These are phyloP conservation scores for Lucinisca nassula DNA, from an alignment of 2,888 invertebrate genomes.

Conservation along the genomic window DNA sequence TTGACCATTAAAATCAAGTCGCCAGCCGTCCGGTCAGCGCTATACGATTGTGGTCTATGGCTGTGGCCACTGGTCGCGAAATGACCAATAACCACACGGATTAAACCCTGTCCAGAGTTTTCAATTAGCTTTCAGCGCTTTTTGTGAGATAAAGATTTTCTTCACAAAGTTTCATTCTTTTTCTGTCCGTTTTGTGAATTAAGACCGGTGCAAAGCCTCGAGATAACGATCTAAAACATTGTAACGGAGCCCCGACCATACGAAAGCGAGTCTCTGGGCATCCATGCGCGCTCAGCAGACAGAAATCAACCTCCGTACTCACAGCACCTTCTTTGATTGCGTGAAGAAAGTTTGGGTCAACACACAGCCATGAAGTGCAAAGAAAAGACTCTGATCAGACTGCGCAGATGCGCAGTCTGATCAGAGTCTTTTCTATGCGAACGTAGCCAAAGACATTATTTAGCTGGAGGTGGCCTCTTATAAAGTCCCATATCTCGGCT, in stretches of 20 bases:
- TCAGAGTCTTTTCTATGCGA: too few species aligned
- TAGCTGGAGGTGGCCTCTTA: too few species aligned
- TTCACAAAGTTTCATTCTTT: conserved; percentile 1
- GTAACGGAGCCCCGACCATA: too few species aligned
- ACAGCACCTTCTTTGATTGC: too few species aligned
- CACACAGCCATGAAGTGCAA: too few species aligned
- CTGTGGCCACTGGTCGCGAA: conserved; percentile 46
- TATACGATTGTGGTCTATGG: background rate
- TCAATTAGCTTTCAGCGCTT: conserved; percentile 69
- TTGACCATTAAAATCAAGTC: background rate
- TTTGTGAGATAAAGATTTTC: conserved; percentile 55
- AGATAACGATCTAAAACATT: background rate
- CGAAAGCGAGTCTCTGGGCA: too few species aligned
- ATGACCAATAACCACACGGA: conserved; percentile 54
- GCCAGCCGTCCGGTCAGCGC: background rate
- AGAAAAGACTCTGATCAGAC: too few species aligned
- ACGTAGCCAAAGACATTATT: too few species aligned
- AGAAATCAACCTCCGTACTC: too few species aligned
- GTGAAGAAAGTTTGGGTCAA: too few species aligned
- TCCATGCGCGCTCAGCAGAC: too few species aligned
- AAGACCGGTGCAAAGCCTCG: background rate
- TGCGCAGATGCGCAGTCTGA: too few species aligned
- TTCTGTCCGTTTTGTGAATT: conserved; percentile 2
- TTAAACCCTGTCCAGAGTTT: conserved; percentile 47
- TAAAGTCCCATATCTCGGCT: conserved; percentile 7